phyloP scores from a whole-genome alignment of 2,888 invertebrate species.

The Sarcophaga subvicina region DNA sequence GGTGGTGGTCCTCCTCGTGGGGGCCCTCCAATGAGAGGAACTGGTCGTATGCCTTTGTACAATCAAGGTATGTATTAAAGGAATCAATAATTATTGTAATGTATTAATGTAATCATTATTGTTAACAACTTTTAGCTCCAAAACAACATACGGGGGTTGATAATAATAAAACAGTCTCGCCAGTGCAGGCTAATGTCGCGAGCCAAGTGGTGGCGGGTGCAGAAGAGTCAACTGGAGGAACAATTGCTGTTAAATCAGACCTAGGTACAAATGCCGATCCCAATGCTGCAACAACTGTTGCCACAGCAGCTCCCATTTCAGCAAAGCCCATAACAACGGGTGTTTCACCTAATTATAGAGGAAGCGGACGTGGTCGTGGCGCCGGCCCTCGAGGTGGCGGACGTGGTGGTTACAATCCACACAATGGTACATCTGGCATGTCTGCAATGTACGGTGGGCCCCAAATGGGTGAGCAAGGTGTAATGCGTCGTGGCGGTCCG shows the following conservation, averaged over 20 bases:
- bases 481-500: constrained; percentile 78
- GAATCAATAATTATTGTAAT: neutral
- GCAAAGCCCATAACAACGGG: constrained; percentile 68
- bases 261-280: constrained; percentile 65
- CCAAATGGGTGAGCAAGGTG: constrained; percentile 74
- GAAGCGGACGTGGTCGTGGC: constrained; percentile 78
- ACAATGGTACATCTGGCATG: constrained; percentile 75
- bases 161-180: constrained; percentile 80
- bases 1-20: constrained; percentile 78
- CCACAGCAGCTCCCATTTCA: constrained; percentile 69
- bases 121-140: constrained; percentile 72
- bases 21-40: constrained; percentile 78
- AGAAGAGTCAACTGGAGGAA: constrained; percentile 56
- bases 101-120: neutral
- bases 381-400: constrained; percentile 77
- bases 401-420: constrained; percentile 79
- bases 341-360: constrained; percentile 69
- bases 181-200: constrained; percentile 75
- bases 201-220: constrained; percentile 69
- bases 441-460: constrained; percentile 72
- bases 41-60: constrained; percentile 79
- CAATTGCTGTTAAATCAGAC: constrained; percentile 61
- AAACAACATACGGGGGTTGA: constrained; percentile 80
- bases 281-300: constrained; percentile 59
- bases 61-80: constrained; percentile 79